A percentile compares a stretch with the other conserved stretches of the same genome.
Evolutionary conservation across 2,888 invertebrate genomes (phyloP).

Genomic region (Ceriagrion tenellum): DNA sequence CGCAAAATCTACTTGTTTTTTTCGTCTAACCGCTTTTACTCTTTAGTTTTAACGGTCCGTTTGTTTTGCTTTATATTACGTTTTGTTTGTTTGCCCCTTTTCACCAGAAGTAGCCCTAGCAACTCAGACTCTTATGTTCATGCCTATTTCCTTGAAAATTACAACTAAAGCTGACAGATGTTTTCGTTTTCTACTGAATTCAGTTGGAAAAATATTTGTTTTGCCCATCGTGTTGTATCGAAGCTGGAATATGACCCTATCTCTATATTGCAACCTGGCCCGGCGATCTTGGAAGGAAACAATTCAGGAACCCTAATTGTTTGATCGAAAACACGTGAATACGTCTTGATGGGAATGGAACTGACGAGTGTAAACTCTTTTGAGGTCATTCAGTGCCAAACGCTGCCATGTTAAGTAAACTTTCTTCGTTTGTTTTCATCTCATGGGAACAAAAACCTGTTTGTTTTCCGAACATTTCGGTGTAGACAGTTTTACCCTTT

Average conservation of each 20-base stretch:
- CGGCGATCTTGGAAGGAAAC: neutral
- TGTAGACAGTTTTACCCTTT: neutral
- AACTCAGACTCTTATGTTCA: neutral
- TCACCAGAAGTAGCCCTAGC: neutral
- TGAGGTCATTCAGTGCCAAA: neutral
- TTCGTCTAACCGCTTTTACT: no score
- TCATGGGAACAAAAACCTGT: neutral
- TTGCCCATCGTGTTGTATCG: neutral
- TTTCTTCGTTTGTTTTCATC: neutral
- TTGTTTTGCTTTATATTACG: no score
- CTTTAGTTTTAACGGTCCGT: no score
- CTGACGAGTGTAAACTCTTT: neutral
- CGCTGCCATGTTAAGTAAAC: neutral
- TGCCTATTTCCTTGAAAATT: neutral
- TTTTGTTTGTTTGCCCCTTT: no score
- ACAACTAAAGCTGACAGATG: neutral
- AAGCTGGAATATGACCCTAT: neutral
- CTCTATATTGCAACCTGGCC: neutral
- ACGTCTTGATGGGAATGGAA: neutral
- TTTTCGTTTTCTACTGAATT: neutral
- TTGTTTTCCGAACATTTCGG: neutral
- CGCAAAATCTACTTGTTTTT: no score
- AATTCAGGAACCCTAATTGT: neutral
- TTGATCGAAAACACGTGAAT: neutral
- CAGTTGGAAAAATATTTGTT: neutral